Conservation (phyloP, 2,797 vertebrate genomes). For the Steatocranus sp. region DNA sequence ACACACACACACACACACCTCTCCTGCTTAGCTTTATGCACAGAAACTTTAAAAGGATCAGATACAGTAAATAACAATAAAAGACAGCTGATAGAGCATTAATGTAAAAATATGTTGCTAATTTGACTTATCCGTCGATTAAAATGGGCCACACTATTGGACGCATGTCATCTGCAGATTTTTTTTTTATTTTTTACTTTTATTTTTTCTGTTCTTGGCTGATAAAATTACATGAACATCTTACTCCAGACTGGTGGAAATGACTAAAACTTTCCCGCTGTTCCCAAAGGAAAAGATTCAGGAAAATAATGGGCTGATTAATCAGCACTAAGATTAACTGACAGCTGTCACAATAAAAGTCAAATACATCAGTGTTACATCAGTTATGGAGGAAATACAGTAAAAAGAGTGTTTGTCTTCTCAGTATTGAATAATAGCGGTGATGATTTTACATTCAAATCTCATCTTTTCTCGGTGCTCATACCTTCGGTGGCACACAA, state of each 20-base stretch:
- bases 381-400: neutral
- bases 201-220: neutral
- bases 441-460: neutral
- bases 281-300: neutral
- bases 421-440: neutral
- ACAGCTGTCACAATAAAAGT: neutral
- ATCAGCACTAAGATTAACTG: neutral
- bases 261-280: neutral
- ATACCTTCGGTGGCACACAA: neutral
- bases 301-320: neutral
- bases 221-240: neutral
- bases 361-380: neutral
- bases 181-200: neutral
- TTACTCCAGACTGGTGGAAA: neutral
- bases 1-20: constrained; percentile 6
- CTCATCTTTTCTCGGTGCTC: neutral
- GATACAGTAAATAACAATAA: neutral
- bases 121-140: neutral
- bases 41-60: neutral
- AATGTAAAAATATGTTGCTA: neutral
- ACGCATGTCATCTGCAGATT: neutral
- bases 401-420: neutral
- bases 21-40: neutral
- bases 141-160: neutral
- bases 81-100: neutral